A percentile compares a stretch with the other conserved stretches of the same genome.
phyloP scores from a whole-genome alignment of 23 tunicate species.

The Trididemnum clinides region DNA sequence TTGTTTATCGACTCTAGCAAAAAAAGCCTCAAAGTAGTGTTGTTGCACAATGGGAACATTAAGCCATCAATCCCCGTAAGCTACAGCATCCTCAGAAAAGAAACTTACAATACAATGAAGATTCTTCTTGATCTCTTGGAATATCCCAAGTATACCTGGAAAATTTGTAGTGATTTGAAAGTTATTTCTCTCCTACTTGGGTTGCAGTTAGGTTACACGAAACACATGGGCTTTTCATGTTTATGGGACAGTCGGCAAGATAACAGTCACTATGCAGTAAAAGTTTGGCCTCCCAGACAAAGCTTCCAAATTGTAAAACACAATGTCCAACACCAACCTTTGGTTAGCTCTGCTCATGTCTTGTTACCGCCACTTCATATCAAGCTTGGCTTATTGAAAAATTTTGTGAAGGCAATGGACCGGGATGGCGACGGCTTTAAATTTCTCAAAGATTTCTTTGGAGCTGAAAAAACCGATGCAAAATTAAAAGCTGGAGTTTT shows the following conservation, averaged over 20 bases:
- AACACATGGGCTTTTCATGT: slow-evolving; percentile 41
- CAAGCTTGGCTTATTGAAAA: slow-evolving; percentile 37
- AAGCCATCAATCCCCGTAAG: slow-evolving; percentile 33
- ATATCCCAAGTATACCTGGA: slow-evolving; percentile 25
- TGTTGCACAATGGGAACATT: slow-evolving; percentile 36
- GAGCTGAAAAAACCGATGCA: too few relatives aligned
- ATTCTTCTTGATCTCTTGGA: slow-evolving; percentile 19
- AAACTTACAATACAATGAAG: slow-evolving; percentile 22
- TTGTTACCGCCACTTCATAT: slow-evolving; percentile 9
- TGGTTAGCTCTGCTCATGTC: neutral
- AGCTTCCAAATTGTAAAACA: slow-evolving; percentile 21
- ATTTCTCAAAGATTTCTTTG: too few relatives aligned
- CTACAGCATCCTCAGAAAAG: slow-evolving; percentile 18
- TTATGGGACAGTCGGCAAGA: slow-evolving; percentile 49
- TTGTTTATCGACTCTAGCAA: slow-evolving; percentile 46
- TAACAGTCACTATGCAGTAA: slow-evolving; percentile 54
- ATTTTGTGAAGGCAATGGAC: slow-evolving; percentile 42
- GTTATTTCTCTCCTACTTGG: slow-evolving; percentile 40
- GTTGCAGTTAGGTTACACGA: slow-evolving; percentile 42
- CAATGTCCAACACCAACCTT: slow-evolving; percentile 40
- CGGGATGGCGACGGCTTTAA: neutral
- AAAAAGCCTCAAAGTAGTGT: slow-evolving; percentile 42
- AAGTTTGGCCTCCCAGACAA: slow-evolving; percentile 40
- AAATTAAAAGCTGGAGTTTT: too few relatives aligned
- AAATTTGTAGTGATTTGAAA: slow-evolving; percentile 41